A percentile compares a stretch with the other conserved stretches of the same genome.
These are phyloP conservation scores for Psittacula derbiana DNA, from an alignment of 2,797 vertebrate genomes.

Conservation along the genomic window DNA sequence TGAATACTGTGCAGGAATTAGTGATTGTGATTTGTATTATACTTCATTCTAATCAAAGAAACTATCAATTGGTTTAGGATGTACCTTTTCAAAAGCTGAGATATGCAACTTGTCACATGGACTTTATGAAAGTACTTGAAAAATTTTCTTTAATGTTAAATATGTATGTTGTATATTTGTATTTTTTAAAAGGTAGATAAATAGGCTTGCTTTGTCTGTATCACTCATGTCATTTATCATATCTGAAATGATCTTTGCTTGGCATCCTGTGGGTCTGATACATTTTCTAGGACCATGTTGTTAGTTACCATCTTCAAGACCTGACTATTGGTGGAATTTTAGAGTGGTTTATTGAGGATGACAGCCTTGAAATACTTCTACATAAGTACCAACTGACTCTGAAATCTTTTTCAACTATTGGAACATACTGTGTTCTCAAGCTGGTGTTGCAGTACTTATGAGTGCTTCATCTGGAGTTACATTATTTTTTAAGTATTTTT, in stretches of 20 bases:
- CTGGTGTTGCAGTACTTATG: background rate
- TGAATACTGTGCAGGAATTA: background rate
- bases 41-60: background rate
- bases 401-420: background rate
- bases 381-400: background rate
- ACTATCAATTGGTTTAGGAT: background rate
- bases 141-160: background rate
- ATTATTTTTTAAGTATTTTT: background rate
- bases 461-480: background rate
- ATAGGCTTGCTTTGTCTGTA: background rate
- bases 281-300: background rate
- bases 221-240: accelerated
- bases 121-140: background rate
- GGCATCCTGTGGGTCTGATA: background rate
- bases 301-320: background rate
- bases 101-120: background rate
- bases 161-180: background rate
- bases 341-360: background rate
- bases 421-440: background rate
- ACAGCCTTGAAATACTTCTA: background rate
- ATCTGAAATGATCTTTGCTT: background rate
- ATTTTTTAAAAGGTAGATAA: background rate
- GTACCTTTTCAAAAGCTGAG: background rate
- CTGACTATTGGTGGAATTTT: background rate
- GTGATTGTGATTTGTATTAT: background rate